A percentile compares a stretch with the other conserved stretches of the same genome.
Conservation (phyloP, 2,888 invertebrate genomes). For the Torymus texanus region DNA sequence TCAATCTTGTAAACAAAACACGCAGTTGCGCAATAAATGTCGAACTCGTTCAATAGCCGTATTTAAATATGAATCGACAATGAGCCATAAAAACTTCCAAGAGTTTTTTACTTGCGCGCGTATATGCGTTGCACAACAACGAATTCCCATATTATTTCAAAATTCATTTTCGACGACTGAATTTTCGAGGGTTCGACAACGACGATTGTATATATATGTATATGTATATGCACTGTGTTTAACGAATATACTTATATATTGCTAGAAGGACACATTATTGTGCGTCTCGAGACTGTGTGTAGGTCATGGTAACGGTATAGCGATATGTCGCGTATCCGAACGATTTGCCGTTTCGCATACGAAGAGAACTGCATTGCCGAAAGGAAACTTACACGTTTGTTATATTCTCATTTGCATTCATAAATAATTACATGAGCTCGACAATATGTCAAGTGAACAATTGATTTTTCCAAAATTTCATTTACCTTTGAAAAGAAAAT, state of each 20-base stretch:
- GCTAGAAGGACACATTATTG: slow-evolving; percentile 14
- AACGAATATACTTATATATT: neutral
- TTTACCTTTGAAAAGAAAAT: too few relatives aligned
- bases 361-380: slow-evolving; percentile 18
- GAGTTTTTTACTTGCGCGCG: slow-evolving; percentile 20
- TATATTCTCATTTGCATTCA: neutral
- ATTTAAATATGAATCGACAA: slow-evolving; percentile 37
- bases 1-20: slow-evolving; percentile 32
- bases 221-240: neutral
- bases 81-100: slow-evolving; percentile 20
- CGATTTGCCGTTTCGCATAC: slow-evolving; percentile 46
- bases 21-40: slow-evolving; percentile 5
- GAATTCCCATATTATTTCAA: neutral
- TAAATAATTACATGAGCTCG: neutral
- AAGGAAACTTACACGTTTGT: slow-evolving; percentile 11
- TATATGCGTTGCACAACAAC: neutral
- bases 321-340: slow-evolving; percentile 22
- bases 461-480: too few relatives aligned
- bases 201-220: too few relatives aligned
- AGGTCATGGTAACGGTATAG: slow-evolving; percentile 51
- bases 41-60: slow-evolving; percentile 14
- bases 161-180: too few relatives aligned
- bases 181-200: too few relatives aligned
- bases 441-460: too few relatives aligned
- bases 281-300: slow-evolving; percentile 21